Percentiles rank a stretch among this genome's conserved stretches.
phyloP scores from a whole-genome alignment of 2,113 vertebrate genomes.

The Spilogale gracilis region DNA sequence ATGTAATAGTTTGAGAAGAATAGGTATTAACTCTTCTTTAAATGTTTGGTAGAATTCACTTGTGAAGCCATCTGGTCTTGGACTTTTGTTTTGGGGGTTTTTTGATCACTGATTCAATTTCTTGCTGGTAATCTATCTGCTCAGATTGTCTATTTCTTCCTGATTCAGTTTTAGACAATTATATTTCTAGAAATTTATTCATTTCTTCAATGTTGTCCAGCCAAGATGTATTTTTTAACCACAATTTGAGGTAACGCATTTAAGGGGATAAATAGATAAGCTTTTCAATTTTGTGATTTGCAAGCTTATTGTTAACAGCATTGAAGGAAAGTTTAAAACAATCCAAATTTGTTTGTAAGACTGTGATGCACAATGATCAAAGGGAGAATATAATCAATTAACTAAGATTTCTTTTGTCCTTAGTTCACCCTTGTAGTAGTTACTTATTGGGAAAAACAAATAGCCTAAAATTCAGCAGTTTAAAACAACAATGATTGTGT shows the following conservation, averaged over 20 bases:
- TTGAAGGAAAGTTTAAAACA: background rate
- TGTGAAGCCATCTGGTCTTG: background rate
- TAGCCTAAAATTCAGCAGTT: background rate
- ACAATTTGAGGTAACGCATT: background rate
- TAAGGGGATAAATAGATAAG: background rate
- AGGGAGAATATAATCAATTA: constrained; percentile 32
- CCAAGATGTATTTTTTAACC: background rate
- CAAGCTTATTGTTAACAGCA: background rate
- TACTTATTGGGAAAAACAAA: background rate
- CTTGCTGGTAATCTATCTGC: background rate
- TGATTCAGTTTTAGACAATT: background rate
- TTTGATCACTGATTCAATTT: background rate
- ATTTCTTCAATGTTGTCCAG: background rate
- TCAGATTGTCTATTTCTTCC: background rate
- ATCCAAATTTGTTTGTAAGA: background rate
- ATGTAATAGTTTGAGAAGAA: background rate
- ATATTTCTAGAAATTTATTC: background rate
- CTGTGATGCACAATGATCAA: background rate
- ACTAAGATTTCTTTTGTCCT: constrained; percentile 10
- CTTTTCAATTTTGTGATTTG: constrained; percentile 40
- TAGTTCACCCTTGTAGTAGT: background rate
- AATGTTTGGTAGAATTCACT: background rate
- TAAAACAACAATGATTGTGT: background rate
- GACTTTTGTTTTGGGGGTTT: background rate
- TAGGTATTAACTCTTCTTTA: background rate